Base-by-base conservation (phyloP, 2,888 invertebrate genomes). In the Seira musarum region DNA sequence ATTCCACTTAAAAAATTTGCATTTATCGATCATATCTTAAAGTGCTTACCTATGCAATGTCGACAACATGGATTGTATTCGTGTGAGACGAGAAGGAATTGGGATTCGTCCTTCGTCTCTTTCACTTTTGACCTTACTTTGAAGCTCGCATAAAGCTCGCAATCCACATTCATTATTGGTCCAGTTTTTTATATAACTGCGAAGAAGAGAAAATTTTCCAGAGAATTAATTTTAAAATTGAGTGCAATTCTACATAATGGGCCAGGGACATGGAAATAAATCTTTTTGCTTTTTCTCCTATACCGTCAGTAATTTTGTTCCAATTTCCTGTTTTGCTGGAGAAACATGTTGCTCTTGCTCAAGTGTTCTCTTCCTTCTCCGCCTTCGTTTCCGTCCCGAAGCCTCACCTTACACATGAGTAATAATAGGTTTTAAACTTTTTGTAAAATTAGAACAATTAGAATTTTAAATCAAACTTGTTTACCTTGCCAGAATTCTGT, bases 71-170 rank as follows among this genome's bases (percentile, higher is more conserved):
- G 70, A 70, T 53, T 35, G n/a, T n/a, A n/a, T n/a, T n/a, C n/a
- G 70, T 24, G 77, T 77, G 17, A 65, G 19, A 25, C 19, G 53
- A 57, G 77, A 63, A 35, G 70, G 70, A 15, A 6, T 13, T 46
- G 46, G 6, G 6, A 10, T 46, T 13, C 8, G 8, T 46, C 46
- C 13, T 10, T 46, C 17, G 30, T 63, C 25, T 24, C 35, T 69
- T 21, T 46, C 69, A 40, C 53, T 65, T 24, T 22, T 77, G 65
- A 77, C 77, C 77, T 77, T 77, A 22, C 35, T 57, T 57, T 77
- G 77, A 30, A 77, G 70, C 70, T 77, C 77, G 57, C 77, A 77
- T 8, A 77, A 21, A 3, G 77, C 77, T 70, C 77, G 35, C 24
- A 70, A 70, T 10, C 77, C 77, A 19, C 77, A 77, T 65, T 77